Evolutionary conservation across 1,140 invertebrate species (phyloP), one percentile per base, ranked within the genome.

Genomic region (Drosophila bocki): DNA sequence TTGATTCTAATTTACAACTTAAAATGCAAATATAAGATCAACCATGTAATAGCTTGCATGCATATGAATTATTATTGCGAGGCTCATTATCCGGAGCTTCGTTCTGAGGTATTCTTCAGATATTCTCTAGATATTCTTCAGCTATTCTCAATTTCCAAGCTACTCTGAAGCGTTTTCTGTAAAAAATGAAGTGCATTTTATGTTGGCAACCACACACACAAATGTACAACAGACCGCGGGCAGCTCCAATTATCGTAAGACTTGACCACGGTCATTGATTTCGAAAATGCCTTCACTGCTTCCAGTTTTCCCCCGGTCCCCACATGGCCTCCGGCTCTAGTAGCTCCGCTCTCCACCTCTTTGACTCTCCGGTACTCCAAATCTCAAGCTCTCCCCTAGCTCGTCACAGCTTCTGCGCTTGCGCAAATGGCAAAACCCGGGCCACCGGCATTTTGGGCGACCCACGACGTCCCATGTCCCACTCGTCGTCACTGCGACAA

Each of bases 231-330:
- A 47, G 61, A 50, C 74, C 83, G 82, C 59, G 58, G 67, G 48
- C 64, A 75, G 56, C 50, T 69, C 65, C 75, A 88, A 80, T 88
- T 88, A 87, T 74, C 82, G 68, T 84, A 54, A 72, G 86, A 88
- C 80, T 76, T 83, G 76, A 88, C 72, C 84, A 90, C 84, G 84
- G 84, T 88, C 84, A 90, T 90, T 88, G 84, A 90, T 88, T 88
- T 88, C 85, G 85, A 88, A 88, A 87, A 90, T 90, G 68, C 77
- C 59, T 62, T 58, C 76, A 59, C 53, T 71, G 57, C 68, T 71
- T 39, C 45, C 37, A 63, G 53, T 37, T 37, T 37, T 70, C 4
- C 13, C 29, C 22, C 15, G 12, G 19, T 54, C 39, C 12, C 19
- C 32, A n/a, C 32, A 19, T 29, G 26, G 53, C 41, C 29, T 4